phyloP scores from a whole-genome alignment of 2,113 vertebrate genomes.

The Struthio camelus region DNA sequence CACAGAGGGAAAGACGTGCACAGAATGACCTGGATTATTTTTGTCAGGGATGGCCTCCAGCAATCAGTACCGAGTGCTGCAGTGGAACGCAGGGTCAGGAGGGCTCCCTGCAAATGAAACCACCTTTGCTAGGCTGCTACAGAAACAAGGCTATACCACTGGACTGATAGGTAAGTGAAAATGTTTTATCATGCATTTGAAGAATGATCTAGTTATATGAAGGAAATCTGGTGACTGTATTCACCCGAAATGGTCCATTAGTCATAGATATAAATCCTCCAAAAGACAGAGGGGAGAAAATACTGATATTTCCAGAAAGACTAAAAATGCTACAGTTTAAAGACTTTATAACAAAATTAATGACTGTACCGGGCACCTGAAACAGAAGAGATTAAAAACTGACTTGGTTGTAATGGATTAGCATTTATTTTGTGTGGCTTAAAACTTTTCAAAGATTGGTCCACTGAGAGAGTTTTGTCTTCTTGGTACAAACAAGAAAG shows the following conservation, averaged over 20 bases:
- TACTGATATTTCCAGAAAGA: neutral
- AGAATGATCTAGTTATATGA: neutral
- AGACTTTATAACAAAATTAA: neutral
- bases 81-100: conserved; percentile 59
- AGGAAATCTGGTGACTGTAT: neutral
- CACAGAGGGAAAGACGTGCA: rapidly evolving
- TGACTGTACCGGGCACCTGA: neutral
- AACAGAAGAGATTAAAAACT: neutral
- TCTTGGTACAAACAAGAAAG: neutral
- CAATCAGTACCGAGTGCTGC: neutral
- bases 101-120: conserved; percentile 73
- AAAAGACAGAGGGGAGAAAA: neutral
- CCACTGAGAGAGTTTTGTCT: neutral
- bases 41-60: conserved; percentile 45
- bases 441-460: neutral
- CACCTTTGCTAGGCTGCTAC: conserved; percentile 63
- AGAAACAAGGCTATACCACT: conserved; percentile 62
- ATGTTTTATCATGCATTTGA: neutral
- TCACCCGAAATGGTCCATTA: neutral
- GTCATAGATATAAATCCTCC: neutral
- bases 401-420: neutral
- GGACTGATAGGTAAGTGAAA: conserved; percentile 63
- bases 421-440: neutral
- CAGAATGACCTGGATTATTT: neutral
- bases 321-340: neutral